Percentiles rank a stretch among this genome's conserved stretches.
Evolutionary conservation across 1,140 invertebrate genomes (phyloP).

Genomic region (Lutraria rhynchaena): DNA sequence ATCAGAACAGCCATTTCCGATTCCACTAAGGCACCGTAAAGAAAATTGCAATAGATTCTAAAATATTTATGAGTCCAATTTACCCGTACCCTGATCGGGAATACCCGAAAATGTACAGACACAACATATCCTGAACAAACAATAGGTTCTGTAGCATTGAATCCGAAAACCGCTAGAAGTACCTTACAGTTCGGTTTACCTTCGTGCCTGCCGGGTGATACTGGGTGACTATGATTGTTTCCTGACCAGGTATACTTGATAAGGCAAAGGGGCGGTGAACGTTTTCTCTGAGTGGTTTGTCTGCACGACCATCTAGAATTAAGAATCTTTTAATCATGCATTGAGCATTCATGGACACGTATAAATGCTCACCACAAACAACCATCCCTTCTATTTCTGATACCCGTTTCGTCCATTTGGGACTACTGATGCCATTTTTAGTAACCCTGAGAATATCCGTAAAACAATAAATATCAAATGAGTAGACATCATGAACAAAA

Average conservation of each 20-base stretch:
- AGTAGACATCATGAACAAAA: conserved; percentile 5
- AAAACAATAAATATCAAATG: not conserved
- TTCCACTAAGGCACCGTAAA: too few relatives aligned
- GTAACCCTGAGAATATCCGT: too few relatives aligned
- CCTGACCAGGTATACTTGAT: not conserved
- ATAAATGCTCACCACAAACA: not conserved
- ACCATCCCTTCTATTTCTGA: conserved; percentile 4
- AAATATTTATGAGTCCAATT: too few relatives aligned
- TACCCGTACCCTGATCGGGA: too few relatives aligned
- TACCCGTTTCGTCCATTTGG: not conserved
- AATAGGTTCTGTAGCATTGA: too few relatives aligned
- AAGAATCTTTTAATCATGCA: not conserved
- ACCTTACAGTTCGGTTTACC: conserved; percentile 1
- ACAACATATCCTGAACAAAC: too few relatives aligned
- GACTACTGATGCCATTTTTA: not conserved
- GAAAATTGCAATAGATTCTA: too few relatives aligned
- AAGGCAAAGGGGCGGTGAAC: conserved; percentile 8
- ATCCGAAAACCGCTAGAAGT: conserved; percentile 10
- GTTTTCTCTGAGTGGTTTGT: not conserved
- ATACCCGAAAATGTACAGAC: too few relatives aligned
- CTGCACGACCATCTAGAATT: not conserved
- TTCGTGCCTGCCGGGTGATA: conserved; percentile 1
- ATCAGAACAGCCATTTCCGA: too few relatives aligned
- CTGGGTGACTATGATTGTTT: conserved; percentile 13
- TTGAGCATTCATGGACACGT: not conserved